phyloP scores from a whole-genome alignment of 2,797 vertebrate species.

The Macroramphosus scolopax region DNA sequence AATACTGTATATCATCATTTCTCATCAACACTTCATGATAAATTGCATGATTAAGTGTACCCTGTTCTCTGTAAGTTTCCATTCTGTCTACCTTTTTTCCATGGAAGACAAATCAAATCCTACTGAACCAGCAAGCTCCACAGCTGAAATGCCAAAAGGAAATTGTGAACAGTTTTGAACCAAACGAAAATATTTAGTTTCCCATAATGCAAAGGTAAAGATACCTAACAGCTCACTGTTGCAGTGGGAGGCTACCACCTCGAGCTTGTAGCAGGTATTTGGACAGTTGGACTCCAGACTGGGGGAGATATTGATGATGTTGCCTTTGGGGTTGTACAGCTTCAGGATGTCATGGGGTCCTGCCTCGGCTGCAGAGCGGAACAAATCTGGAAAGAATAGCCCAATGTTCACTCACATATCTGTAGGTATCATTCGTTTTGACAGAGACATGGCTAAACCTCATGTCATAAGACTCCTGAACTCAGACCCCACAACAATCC shows the following conservation, averaged over 20 bases:
- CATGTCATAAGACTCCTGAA: too few relatives aligned
- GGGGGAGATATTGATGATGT: slow-evolving; percentile 82
- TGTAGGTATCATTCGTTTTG: too few relatives aligned
- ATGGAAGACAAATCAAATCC: slow-evolving; percentile 79
- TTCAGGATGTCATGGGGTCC: slow-evolving; percentile 82
- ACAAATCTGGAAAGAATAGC: slow-evolving; percentile 65
- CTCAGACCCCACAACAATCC: too few relatives aligned
- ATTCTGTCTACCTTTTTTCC: slow-evolving; percentile 78
- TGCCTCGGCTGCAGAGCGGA: slow-evolving; percentile 78
- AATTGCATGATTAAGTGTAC: too few relatives aligned
- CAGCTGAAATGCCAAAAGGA: slow-evolving; percentile 50
- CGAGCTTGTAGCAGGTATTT: slow-evolving; percentile 75
- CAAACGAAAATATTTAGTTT: not conserved
- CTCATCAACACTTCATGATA: not conserved
- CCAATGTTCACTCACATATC: too few relatives aligned
- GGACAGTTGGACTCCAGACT: slow-evolving; percentile 72
- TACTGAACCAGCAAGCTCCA: slow-evolving; percentile 68
- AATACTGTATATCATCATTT: not conserved
- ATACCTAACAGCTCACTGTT: slow-evolving; percentile 78
- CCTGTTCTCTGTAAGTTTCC: too few relatives aligned
- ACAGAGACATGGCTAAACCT: too few relatives aligned
- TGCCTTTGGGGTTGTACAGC: slow-evolving; percentile 80
- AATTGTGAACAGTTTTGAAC: not conserved
- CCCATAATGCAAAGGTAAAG: slow-evolving; percentile 2
- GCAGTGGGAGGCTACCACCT: slow-evolving; percentile 80